These are phyloP conservation scores for Leptocoma aspasia DNA, from an alignment of 2,113 vertebrate genomes.

Conservation along the genomic window DNA sequence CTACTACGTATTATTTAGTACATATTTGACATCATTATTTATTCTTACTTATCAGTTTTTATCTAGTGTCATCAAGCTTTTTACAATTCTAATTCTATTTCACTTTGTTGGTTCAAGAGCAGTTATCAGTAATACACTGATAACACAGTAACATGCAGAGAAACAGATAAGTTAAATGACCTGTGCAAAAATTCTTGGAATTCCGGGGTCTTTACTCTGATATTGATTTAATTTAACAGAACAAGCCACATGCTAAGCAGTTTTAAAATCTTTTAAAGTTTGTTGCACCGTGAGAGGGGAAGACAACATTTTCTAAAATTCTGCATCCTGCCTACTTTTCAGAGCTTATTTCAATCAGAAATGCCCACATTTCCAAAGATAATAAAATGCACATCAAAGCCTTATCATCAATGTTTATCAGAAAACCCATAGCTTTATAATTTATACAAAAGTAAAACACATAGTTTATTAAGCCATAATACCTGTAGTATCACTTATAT, in stretches of 20 bases:
- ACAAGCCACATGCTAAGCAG: background rate
- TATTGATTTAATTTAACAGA: background rate
- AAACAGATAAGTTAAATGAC: background rate
- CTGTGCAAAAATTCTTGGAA: background rate
- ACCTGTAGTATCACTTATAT: background rate
- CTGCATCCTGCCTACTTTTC: background rate
- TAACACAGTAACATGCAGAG: background rate
- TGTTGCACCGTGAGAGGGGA: background rate
- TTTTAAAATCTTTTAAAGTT: background rate
- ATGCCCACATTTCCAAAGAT: background rate
- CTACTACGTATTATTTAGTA: background rate
- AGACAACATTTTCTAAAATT: background rate
- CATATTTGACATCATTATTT: background rate
- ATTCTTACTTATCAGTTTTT: background rate
- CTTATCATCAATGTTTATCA: background rate
- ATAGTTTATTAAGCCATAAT: background rate
- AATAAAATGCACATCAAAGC: background rate
- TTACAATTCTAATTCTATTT: background rate
- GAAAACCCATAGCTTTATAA: background rate
- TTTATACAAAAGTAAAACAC: background rate
- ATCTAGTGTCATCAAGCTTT: background rate
- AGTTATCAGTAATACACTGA: background rate
- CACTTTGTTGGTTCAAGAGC: background rate
- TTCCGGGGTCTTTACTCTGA: background rate
- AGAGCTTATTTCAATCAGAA: background rate